phyloP scores from a whole-genome alignment of 1,140 invertebrate species.

The Lepidurus couesii region DNA sequence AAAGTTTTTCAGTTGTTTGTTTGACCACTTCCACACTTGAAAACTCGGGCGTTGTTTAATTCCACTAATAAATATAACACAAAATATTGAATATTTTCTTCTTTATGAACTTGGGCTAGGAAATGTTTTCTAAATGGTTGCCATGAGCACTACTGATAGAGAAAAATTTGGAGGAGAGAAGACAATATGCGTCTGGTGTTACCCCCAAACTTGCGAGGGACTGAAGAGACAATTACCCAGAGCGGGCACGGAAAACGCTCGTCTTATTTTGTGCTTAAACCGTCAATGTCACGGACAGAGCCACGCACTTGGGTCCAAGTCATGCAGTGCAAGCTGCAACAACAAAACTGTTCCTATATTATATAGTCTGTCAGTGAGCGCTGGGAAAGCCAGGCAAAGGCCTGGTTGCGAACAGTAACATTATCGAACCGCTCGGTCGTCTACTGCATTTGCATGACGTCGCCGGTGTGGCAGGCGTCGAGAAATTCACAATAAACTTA shows the following conservation, averaged over 20 bases:
- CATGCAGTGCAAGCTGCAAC: constrained; percentile 21
- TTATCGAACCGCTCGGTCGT: not conserved
- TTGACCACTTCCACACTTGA: not conserved
- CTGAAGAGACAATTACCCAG: not conserved
- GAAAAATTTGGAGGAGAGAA: not conserved
- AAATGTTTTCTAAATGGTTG: not conserved
- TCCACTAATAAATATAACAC: not conserved
- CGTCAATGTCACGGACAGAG: constrained; percentile 12
- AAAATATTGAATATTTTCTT: not conserved
- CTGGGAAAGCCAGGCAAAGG: not conserved
- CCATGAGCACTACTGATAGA: constrained; percentile 18
- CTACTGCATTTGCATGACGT: constrained; percentile 18
- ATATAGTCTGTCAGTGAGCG: not conserved
- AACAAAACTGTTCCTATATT: not conserved
- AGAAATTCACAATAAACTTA: constrained; percentile 16
- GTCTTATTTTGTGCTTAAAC: constrained; percentile 19
- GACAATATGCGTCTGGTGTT: not conserved
- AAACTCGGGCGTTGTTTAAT: not conserved
- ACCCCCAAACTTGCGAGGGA: not conserved
- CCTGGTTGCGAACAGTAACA: constrained; percentile 12
- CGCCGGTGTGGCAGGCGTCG: constrained; percentile 1
- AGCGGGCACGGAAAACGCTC: not conserved
- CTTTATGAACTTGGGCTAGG: not conserved
- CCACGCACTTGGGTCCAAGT: constrained; percentile 6
- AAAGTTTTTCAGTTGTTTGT: not conserved